Conservation (phyloP, 2,113 vertebrate genomes). For the Ramphastos sulfuratus region DNA sequence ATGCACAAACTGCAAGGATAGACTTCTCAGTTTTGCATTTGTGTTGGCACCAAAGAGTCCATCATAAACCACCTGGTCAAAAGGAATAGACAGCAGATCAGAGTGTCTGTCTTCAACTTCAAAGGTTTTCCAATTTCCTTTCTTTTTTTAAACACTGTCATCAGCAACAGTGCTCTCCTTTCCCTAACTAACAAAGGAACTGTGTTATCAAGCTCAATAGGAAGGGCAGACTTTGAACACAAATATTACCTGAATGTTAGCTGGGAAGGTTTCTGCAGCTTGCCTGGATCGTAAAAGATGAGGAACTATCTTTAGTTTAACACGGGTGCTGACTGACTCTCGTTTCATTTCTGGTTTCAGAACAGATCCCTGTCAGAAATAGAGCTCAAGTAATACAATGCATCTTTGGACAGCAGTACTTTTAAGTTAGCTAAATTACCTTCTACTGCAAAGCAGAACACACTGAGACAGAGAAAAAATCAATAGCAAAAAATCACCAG, state of each 20-base stretch:
- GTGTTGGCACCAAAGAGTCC: conserved; percentile 96
- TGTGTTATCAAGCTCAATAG: background rate
- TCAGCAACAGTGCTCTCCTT: background rate
- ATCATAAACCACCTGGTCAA: conserved; percentile 92
- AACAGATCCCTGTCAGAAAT: conserved; percentile 80
- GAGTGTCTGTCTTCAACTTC: background rate
- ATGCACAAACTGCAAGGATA: conserved; percentile 97
- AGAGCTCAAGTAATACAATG: background rate
- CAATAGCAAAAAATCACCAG: background rate
- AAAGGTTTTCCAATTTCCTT: background rate
- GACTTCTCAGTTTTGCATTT: conserved; percentile 93
- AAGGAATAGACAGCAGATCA: conserved; percentile 13
- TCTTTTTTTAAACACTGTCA: background rate
- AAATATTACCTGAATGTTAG: conserved; percentile 91
- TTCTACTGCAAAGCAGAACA: background rate
- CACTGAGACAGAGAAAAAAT: background rate
- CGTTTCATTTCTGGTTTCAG: conserved; percentile 95
- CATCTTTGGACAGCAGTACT: background rate
- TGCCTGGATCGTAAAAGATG: conserved; percentile 93
- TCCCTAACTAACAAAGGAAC: background rate
- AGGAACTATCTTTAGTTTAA: conserved; percentile 97
- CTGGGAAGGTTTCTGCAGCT: conserved; percentile 94
- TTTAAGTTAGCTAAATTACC: background rate
- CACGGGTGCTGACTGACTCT: conserved; percentile 95
- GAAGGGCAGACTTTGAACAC: background rate